phyloP scores from a whole-genome alignment of 2,113 vertebrate species.

The Columba livia region DNA sequence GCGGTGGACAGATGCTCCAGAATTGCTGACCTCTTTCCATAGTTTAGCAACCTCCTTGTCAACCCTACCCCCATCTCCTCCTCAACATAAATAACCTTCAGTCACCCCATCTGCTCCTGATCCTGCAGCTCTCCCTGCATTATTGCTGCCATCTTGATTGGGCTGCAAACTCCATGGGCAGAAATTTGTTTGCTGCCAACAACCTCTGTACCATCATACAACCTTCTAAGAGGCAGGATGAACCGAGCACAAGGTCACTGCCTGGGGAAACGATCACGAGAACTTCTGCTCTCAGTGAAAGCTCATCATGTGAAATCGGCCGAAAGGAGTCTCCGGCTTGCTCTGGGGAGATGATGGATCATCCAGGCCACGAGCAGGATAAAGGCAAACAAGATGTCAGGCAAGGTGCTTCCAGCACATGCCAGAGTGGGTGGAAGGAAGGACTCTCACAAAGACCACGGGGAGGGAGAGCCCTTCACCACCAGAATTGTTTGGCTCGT shows the following conservation, averaged over 20 bases:
- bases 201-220: neutral
- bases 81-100: neutral
- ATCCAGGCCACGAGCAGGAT: neutral
- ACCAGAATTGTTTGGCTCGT: neutral
- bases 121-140: neutral
- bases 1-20: neutral
- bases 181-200: neutral
- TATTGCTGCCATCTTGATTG: neutral
- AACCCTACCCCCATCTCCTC: neutral
- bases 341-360: neutral
- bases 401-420: neutral
- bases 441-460: neutral
- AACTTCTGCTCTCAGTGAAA: slow-evolving; percentile 4
- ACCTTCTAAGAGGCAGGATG: neutral
- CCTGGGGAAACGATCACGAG: neutral
- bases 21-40: slow-evolving; percentile 22
- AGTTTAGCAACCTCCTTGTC: slow-evolving; percentile 1
- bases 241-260: neutral
- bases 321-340: neutral
- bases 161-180: neutral
- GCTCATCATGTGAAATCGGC: neutral
- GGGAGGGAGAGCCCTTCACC: neutral
- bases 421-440: neutral
- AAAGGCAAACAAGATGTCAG: neutral
- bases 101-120: neutral